These are phyloP conservation scores for Ctenochaetus hawaiiensis DNA, from an alignment of 2,797 vertebrate genomes.

Conservation along the genomic window DNA sequence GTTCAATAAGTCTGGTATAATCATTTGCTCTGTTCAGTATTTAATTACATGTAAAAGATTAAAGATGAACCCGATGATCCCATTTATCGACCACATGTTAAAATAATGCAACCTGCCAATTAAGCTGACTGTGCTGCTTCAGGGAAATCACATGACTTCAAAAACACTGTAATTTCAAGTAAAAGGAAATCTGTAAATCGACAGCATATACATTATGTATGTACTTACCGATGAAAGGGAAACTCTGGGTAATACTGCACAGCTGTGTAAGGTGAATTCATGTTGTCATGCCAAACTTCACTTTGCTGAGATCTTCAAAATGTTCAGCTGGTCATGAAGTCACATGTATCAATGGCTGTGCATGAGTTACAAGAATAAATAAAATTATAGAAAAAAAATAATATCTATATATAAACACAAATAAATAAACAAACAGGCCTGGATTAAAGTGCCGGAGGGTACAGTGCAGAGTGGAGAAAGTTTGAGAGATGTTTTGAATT, in stretches of 20 bases:
- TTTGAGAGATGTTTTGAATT: constrained; percentile 87
- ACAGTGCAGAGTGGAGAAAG: constrained; percentile 92
- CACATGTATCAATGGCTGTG: constrained; percentile 65
- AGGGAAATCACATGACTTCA: constrained; percentile 6
- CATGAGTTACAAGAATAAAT: constrained; percentile 69
- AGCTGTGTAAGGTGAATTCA: constrained; percentile 93
- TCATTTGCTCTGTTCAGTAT: neutral
- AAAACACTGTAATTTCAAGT: neutral
- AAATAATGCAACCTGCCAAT: neutral
- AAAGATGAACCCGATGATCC: neutral
- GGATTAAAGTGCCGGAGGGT: constrained; percentile 87
- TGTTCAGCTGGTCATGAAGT: constrained; percentile 71
- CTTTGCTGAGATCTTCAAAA: constrained; percentile 75
- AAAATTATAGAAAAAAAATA: constrained; percentile 62
- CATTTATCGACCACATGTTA: neutral
- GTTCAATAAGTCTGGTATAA: neutral
- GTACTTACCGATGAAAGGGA: constrained; percentile 95
- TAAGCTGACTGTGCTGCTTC: neutral
- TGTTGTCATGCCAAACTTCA: constrained; percentile 84
- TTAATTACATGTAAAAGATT: neutral
- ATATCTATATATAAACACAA: constrained; percentile 69
- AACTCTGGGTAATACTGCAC: constrained; percentile 94
- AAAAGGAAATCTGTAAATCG: neutral
- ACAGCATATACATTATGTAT: neutral
- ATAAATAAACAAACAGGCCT: constrained; percentile 81